Evolutionary conservation across 30 jellyfish, hydroid and myxozoan species (phyloP).

Genomic region (Cassiopea xamachana): DNA sequence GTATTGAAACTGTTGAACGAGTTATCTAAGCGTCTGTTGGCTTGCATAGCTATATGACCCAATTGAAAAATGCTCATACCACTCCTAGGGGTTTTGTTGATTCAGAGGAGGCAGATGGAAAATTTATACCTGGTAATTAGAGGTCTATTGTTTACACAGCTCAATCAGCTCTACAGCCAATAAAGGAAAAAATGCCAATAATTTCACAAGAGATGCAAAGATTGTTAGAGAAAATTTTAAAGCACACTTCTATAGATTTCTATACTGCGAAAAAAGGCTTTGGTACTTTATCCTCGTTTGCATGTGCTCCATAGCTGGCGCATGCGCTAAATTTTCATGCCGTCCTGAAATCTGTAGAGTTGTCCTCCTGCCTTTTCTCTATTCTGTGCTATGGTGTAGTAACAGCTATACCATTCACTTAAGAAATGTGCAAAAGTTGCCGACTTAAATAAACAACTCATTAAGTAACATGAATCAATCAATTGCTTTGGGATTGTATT

Average conservation of each 20-base stretch:
- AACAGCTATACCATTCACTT: no score
- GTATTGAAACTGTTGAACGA: slow-evolving; percentile 18
- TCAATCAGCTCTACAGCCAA: background rate
- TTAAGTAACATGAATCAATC: no score
- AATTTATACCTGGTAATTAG: slow-evolving; percentile 61
- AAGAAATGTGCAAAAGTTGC: no score
- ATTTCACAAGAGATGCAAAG: background rate
- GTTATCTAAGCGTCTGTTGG: slow-evolving; percentile 36
- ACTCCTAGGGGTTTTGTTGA: slow-evolving; percentile 51
- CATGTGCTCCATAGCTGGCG: no score
- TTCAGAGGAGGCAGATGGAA: slow-evolving; percentile 55
- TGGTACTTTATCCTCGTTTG: no score
- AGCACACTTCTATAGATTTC: background rate
- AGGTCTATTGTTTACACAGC: background rate
- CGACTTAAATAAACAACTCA: no score
- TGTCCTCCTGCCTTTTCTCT: no score
- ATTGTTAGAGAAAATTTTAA: background rate
- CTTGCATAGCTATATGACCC: slow-evolving; percentile 31
- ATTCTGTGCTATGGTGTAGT: no score
- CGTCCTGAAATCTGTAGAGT: no score
- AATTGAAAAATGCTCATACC: slow-evolving; percentile 41
- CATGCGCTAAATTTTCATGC: no score
- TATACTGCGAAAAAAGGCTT: no score
- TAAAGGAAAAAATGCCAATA: background rate
- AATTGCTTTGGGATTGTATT: no score